Conservation (phyloP, 2,888 invertebrate species). For the Lordiphosa fenestrarum region DNA sequence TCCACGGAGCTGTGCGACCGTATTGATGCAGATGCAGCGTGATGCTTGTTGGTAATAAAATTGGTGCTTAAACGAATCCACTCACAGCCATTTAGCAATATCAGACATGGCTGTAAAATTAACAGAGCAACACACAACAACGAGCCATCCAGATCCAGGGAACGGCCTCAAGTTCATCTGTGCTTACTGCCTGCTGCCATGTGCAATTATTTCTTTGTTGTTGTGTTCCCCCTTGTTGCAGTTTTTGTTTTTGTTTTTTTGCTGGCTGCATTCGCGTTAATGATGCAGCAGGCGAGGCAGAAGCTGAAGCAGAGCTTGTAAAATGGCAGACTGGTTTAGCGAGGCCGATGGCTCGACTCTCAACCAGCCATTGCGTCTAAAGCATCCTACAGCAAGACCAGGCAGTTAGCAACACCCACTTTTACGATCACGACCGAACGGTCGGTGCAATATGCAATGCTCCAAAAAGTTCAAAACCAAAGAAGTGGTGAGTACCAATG, state of each 20-base stretch:
- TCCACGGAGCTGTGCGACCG: conserved; percentile 19
- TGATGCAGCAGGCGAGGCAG: conserved; percentile 57
- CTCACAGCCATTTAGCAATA: conserved; percentile 78
- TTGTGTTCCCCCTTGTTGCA: conserved; percentile 20
- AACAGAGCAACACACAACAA: conserved; percentile 70
- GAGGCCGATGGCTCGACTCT: conserved; percentile 3
- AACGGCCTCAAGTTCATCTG: conserved; percentile 52
- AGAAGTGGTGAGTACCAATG: neutral
- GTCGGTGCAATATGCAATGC: conserved; percentile 46
- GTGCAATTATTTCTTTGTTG: conserved; percentile 61
- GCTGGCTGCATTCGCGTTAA: conserved; percentile 54
- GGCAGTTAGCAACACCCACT: conserved; percentile 72
- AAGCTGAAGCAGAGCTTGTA: conserved; percentile 42
- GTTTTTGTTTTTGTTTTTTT: conserved; percentile 17
- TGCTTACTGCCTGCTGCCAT: conserved; percentile 42
- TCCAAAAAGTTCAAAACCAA: conserved; percentile 5
- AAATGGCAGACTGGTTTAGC: conserved; percentile 70
- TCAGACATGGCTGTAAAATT: conserved; percentile 76
- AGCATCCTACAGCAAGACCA: conserved; percentile 33
- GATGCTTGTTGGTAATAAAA: conserved; percentile 77
- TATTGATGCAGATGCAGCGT: conserved; percentile 72
- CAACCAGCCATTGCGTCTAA: conserved; percentile 70
- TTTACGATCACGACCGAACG: conserved; percentile 51
- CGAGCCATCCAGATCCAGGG: conserved; percentile 33
- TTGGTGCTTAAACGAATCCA: conserved; percentile 78